phyloP scores from a whole-genome alignment of 2,113 vertebrate genomes.

The Dascyllus trimaculatus region DNA sequence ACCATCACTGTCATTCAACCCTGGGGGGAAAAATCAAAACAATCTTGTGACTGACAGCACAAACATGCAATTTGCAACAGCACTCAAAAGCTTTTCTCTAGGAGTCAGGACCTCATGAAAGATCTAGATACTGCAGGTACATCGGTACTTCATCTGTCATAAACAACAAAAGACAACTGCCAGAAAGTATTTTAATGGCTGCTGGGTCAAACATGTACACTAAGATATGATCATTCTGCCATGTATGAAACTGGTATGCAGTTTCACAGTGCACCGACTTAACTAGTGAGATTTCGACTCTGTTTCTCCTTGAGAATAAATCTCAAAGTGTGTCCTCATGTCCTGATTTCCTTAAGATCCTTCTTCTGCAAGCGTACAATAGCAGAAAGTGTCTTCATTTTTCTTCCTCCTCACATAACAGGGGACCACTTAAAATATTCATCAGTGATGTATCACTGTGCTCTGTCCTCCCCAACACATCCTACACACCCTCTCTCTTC shows the following conservation, averaged over 20 bases:
- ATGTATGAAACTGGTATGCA: background rate
- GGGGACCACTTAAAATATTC: constrained; percentile 66
- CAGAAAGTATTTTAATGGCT: no score
- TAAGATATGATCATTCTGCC: background rate
- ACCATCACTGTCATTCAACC: background rate
- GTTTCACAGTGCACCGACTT: background rate
- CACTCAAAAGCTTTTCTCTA: background rate
- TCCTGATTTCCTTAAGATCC: constrained; percentile 31
- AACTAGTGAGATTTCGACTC: background rate
- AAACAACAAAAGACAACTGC: background rate
- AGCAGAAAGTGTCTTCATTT: constrained; percentile 38
- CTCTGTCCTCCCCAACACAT: constrained; percentile 59
- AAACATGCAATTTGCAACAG: background rate
- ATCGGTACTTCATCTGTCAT: no score
- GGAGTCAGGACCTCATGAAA: background rate
- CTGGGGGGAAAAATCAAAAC: constrained; percentile 2
- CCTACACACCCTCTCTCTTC: constrained; percentile 50
- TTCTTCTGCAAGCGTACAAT: constrained; percentile 6
- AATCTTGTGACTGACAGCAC: background rate
- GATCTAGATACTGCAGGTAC: no score
- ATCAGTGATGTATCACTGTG: constrained; percentile 63
- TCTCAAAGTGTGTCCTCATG: constrained; percentile 16
- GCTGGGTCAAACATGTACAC: background rate
- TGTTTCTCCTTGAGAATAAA: constrained; percentile 8
- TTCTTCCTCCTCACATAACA: constrained; percentile 43